These are phyloP conservation scores for Entomobrya proxima DNA, from an alignment of 2,888 invertebrate species.

Conservation along the genomic window DNA sequence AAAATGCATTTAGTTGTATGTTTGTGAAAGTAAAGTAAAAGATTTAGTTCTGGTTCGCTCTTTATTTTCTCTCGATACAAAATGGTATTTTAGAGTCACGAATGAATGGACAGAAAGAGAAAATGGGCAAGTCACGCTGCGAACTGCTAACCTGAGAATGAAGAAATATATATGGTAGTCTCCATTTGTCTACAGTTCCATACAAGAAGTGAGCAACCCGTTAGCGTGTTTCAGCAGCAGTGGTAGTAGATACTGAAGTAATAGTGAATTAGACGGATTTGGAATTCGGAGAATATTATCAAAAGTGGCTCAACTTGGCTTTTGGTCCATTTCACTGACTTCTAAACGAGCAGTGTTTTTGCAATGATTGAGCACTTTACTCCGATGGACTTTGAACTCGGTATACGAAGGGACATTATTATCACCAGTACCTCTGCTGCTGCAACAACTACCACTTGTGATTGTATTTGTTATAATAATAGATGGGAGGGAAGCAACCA, in stretches of 20 bases:
- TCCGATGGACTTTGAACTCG: constrained; percentile 59
- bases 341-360: constrained; percentile 13
- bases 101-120: constrained; percentile 50
- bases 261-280: constrained; percentile 57
- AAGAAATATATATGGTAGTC: not conserved
- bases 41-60: constrained; percentile 32
- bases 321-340: constrained; percentile 50
- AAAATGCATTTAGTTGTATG: constrained; percentile 13
- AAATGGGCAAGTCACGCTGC: constrained; percentile 51
- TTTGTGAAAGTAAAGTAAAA: constrained; percentile 55
- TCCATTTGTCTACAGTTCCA: not conserved
- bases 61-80: constrained; percentile 54
- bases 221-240: not conserved
- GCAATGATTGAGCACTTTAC: constrained; percentile 56
- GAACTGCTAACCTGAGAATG: constrained; percentile 39
- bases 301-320: constrained; percentile 36
- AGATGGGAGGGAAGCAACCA: not conserved
- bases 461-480: not conserved
- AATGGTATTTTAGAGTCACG: constrained; percentile 48
- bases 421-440: not conserved
- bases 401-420: constrained; percentile 18
- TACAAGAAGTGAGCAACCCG: not conserved
- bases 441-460: not conserved
- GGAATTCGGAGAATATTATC: constrained; percentile 52
- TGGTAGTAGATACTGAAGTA: constrained; percentile 12